Base-by-base conservation (phyloP, 2,888 invertebrate species). In the Adelognathus sp. region DNA sequence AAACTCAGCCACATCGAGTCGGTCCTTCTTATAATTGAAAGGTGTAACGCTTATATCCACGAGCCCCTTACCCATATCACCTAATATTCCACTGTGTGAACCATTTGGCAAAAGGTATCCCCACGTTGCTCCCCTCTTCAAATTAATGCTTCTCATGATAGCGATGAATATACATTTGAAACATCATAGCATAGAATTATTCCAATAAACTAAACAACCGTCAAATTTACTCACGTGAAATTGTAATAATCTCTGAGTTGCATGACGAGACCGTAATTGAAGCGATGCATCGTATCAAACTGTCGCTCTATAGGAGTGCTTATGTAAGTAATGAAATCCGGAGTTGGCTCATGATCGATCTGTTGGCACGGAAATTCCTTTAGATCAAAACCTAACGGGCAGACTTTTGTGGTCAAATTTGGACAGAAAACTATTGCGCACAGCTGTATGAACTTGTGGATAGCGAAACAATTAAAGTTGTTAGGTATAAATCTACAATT, bases 31-130 rank as follows among this genome's bases (percentile, higher is more conserved):
- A 87, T 93, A 94, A 90, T 95, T 94, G 58, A 95, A 90, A 0
- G 95, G 94, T 11, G 95, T 93, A n/a, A 94, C 94, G 0, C 95
- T 95, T 76, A 95, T 93, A 85, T 96, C 96, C 0, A 94, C 93
- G 79, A 84, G 67, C 18, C 88, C 88, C 61, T 85, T 85, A 24
- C 86, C 63, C 86, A 89, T 88, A 11, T 88, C 88, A 2, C 87
- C 88, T 6, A 89, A 61, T 36, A 89, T 87, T 5, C 88, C 89
- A 69, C 83, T 86, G 60, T 86, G 88, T 4, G 86, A 82, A 6
- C 88, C 88, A 64, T 89, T 88, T 2, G 76, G 54, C 27, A 86
- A 64, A 7, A 85, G 63, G 54, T 89, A 89, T 27, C 89, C 89
- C 89, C 89, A 89, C 3, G 88, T 85, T 7, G 70, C 52, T 3